Conservation (phyloP, 2,888 invertebrate species). For the Eristalis intricaria region DNA sequence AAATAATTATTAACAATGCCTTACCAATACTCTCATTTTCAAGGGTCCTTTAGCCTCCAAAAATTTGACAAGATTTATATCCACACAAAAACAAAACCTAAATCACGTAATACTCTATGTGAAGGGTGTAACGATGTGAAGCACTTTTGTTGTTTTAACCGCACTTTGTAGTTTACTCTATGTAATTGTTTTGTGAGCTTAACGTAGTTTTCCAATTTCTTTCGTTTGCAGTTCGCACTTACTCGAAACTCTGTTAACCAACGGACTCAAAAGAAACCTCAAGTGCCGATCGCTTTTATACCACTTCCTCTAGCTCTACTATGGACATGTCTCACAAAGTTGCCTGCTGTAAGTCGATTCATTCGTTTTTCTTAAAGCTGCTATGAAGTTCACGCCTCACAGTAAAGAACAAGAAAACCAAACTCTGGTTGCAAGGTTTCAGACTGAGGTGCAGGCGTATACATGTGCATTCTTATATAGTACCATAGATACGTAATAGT, state of each 20-base stretch:
- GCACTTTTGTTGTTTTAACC: slow-evolving; percentile 28
- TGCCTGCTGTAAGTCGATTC: slow-evolving; percentile 49
- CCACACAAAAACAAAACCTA: slow-evolving; percentile 2
- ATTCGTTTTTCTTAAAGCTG: slow-evolving; percentile 36
- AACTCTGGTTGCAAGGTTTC: slow-evolving; percentile 41
- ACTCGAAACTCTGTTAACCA: slow-evolving; percentile 81
- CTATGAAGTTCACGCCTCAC: slow-evolving; percentile 57
- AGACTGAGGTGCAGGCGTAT: slow-evolving; percentile 49
- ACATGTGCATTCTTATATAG: slow-evolving; percentile 42
- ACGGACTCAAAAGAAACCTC: slow-evolving; percentile 81
- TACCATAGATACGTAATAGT: slow-evolving; percentile 35
- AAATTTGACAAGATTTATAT: neutral
- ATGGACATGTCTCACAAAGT: slow-evolving; percentile 55
- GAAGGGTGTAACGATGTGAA: neutral
- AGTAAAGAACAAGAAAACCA: slow-evolving; percentile 57
- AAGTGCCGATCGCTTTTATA: slow-evolving; percentile 81
- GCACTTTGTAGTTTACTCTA: slow-evolving; percentile 32
- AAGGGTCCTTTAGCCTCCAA: neutral
- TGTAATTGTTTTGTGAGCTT: slow-evolving; percentile 44
- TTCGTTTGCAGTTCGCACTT: slow-evolving; percentile 76
- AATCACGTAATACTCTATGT: neutral
- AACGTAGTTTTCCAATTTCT: slow-evolving; percentile 64
- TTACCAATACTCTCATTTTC: slow-evolving; percentile 54
- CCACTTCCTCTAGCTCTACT: slow-evolving; percentile 74
- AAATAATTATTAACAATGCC: slow-evolving; percentile 15